phyloP scores from a whole-genome alignment of 1,140 invertebrate species.

The Cotesia typhae region DNA sequence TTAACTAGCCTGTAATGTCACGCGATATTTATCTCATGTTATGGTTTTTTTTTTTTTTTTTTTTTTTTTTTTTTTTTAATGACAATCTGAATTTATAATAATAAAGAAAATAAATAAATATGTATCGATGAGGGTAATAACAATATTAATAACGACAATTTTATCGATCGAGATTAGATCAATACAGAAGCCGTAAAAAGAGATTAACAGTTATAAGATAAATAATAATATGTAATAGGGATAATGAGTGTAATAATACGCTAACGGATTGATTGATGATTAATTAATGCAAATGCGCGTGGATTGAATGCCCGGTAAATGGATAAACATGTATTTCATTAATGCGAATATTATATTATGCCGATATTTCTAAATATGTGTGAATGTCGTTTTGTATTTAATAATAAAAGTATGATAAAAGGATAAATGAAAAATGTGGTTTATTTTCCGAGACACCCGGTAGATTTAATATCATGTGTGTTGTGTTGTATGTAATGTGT shows the following conservation, averaged over 20 bases:
- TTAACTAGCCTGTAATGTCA: too few relatives aligned
- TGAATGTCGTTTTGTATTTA: neutral
- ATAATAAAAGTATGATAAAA: neutral
- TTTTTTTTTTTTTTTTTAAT: too few relatives aligned
- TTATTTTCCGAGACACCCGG: slow-evolving; percentile 38
- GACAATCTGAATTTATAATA: too few relatives aligned
- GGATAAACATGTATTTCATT: neutral
- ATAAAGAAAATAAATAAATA: too few relatives aligned
- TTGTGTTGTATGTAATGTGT: neutral
- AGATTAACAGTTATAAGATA: too few relatives aligned
- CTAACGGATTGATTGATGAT: neutral
- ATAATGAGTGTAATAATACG: neutral
- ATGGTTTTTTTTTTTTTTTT: too few relatives aligned
- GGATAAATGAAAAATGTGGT: neutral
- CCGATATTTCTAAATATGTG: neutral
- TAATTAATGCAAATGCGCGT: neutral
- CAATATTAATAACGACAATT: too few relatives aligned
- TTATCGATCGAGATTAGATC: too few relatives aligned
- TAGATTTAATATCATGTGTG: slow-evolving; percentile 33
- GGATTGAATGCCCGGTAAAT: neutral
- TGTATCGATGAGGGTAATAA: too few relatives aligned
- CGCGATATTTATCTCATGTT: too few relatives aligned
- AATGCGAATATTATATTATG: neutral
- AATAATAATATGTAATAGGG: neutral
- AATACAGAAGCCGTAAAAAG: too few relatives aligned